These are phyloP conservation scores for Phymastichus coffea DNA, from an alignment of 1,140 invertebrate species.

Conservation along the genomic window DNA sequence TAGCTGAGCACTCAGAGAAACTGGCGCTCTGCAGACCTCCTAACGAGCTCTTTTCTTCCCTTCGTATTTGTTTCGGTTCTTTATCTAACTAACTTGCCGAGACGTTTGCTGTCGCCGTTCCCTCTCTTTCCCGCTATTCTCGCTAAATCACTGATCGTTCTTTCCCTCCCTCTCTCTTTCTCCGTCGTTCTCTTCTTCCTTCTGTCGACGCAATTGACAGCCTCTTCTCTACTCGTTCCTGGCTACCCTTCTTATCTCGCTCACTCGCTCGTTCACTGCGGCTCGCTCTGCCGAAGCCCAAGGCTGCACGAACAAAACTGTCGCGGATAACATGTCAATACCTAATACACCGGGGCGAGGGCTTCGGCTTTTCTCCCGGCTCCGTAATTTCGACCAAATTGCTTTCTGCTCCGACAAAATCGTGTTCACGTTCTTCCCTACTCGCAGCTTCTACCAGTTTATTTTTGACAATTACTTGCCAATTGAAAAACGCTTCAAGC, in stretches of 20 bases:
- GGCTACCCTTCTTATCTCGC: constrained; percentile 3
- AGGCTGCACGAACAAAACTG: constrained; percentile 45
- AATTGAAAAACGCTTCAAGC: too few relatives aligned
- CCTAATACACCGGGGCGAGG: constrained; percentile 38
- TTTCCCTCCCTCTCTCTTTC: constrained; percentile 13
- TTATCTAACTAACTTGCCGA: constrained; percentile 52
- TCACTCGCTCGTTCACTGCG: constrained; percentile 24
- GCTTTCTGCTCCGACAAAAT: not conserved
- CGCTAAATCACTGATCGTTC: constrained; percentile 15
- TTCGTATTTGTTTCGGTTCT: constrained; percentile 56
- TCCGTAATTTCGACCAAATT: not conserved
- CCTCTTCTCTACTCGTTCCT: constrained; percentile 25
- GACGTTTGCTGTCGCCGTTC: constrained; percentile 37
- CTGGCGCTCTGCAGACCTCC: constrained; percentile 47
- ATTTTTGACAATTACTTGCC: too few relatives aligned
- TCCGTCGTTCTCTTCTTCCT: constrained; percentile 25
- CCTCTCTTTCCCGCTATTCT: constrained; percentile 30
- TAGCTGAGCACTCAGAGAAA: constrained; percentile 52
- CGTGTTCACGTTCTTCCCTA: not conserved
- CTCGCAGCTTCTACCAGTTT: too few relatives aligned
- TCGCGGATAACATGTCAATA: constrained; percentile 44
- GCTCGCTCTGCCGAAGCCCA: constrained; percentile 17
- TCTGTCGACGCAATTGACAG: constrained; percentile 21
- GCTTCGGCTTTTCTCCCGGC: not conserved
- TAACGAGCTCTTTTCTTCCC: constrained; percentile 57